Conservation (phyloP, 2,888 invertebrate genomes). For the Zygothrica quintamaculata region DNA sequence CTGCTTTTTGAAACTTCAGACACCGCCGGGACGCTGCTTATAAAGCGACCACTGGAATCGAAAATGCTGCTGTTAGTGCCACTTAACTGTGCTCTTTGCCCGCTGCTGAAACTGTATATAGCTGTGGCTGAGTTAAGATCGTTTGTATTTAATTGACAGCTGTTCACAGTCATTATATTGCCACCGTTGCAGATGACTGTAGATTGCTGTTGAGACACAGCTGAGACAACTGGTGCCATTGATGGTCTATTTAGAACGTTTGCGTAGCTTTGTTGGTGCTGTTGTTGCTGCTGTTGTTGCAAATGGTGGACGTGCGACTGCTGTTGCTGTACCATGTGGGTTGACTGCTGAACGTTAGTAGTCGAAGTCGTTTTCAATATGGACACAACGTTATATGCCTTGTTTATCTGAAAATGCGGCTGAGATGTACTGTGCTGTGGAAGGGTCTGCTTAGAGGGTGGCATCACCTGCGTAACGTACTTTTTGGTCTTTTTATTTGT, state of each 20-base stretch:
- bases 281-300: conserved; percentile 34
- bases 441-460: conserved; percentile 36
- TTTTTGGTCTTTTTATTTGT: conserved; percentile 80
- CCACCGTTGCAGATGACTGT: conserved; percentile 60
- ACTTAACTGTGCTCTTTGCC: conserved; percentile 32
- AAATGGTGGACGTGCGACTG: conserved; percentile 34
- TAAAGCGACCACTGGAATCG: conserved; percentile 49
- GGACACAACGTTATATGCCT: conserved; percentile 74
- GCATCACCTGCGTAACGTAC: conserved; percentile 64
- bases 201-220: conserved; percentile 47
- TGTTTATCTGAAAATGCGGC: conserved; percentile 75
- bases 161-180: conserved; percentile 59
- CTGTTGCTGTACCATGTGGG: conserved; percentile 42
- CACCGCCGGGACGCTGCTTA: conserved; percentile 24
- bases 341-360: conserved; percentile 38
- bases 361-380: conserved; percentile 63
- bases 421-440: conserved; percentile 60
- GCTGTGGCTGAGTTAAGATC: conserved; percentile 52
- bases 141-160: conserved; percentile 49
- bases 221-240: conserved; percentile 33
- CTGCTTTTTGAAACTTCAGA: conserved; percentile 49
- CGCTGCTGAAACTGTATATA: conserved; percentile 58
- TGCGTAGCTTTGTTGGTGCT: conserved; percentile 65
- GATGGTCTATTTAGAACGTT: conserved; percentile 61
- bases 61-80: conserved; percentile 33